Evolutionary conservation across 2,888 invertebrate species (phyloP).

Genomic region (Pheosia tremula): DNA sequence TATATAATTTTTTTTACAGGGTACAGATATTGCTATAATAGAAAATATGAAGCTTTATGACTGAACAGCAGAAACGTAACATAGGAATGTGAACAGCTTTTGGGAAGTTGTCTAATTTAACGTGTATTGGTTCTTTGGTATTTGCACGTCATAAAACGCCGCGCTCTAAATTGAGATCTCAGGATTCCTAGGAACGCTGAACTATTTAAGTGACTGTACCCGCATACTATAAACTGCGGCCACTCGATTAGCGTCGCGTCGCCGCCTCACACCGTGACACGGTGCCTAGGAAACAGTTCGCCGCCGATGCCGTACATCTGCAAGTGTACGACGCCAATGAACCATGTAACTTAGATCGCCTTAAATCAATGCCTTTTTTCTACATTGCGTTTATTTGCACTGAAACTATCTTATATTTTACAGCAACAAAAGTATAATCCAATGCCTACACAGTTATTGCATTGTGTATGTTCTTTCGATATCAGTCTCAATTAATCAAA

Average conservation of each 20-base stretch:
- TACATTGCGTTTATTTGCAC: no score
- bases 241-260: no score
- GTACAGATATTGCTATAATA: constrained; percentile 17
- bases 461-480: neutral
- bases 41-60: constrained; percentile 31
- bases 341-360: no score
- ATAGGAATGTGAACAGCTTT: constrained; percentile 33
- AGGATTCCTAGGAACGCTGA: constrained; percentile 31
- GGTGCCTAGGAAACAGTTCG: no score
- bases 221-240: neutral
- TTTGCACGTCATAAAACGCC: constrained; percentile 39
- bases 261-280: no score
- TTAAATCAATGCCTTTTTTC: no score
- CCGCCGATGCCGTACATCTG: no score
- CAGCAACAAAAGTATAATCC: no score
- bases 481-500: constrained; percentile 15
- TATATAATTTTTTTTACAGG: neutral
- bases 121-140: constrained; percentile 34
- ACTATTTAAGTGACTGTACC: neutral
- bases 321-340: no score
- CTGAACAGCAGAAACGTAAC: constrained; percentile 22
- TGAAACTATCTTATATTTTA: no score
- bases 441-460: neutral
- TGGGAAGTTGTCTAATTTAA: constrained; percentile 34
- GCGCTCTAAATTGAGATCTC: constrained; percentile 50